Evolutionary conservation across 2,113 vertebrate genomes (phyloP).

Genomic region (Asarcornis scutulata): DNA sequence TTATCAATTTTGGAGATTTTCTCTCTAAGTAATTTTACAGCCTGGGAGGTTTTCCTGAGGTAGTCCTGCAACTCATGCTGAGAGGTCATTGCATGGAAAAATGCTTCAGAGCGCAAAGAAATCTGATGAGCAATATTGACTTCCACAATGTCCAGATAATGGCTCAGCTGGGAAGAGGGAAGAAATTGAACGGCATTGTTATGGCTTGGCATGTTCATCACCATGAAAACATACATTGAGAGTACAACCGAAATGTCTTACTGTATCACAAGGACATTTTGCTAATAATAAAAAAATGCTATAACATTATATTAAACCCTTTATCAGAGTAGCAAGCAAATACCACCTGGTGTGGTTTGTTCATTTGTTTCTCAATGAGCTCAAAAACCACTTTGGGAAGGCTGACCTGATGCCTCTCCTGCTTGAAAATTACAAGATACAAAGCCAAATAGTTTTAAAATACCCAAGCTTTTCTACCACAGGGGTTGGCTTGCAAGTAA

Average conservation of each 20-base stretch:
- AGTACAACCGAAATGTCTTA: background rate
- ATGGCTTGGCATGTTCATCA: background rate
- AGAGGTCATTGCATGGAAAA: constrained; percentile 99
- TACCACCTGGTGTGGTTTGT: background rate
- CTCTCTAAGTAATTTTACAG: constrained; percentile 89
- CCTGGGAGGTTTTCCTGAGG: constrained; percentile 91
- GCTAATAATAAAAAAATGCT: background rate
- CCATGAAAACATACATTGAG: background rate
- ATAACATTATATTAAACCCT: background rate
- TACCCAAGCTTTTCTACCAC: background rate
- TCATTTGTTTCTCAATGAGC: background rate
- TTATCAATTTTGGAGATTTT: constrained; percentile 90
- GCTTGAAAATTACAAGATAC: background rate
- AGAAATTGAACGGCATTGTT: background rate
- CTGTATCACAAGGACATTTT: rapidly evolving
- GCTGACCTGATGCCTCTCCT: background rate
- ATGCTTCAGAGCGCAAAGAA: constrained; percentile 97
- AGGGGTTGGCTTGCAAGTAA: background rate
- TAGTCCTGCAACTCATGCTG: constrained; percentile 98
- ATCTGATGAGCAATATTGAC: constrained; percentile 99
- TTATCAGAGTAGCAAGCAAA: background rate
- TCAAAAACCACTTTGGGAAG: background rate
- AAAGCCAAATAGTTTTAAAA: background rate
- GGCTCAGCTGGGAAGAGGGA: constrained; percentile 85
- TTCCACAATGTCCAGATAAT: constrained; percentile 98